Percentiles rank a stretch among this genome's conserved stretches.
Conservation (phyloP, 2,797 vertebrate species). For the Caiman crocodilus region DNA sequence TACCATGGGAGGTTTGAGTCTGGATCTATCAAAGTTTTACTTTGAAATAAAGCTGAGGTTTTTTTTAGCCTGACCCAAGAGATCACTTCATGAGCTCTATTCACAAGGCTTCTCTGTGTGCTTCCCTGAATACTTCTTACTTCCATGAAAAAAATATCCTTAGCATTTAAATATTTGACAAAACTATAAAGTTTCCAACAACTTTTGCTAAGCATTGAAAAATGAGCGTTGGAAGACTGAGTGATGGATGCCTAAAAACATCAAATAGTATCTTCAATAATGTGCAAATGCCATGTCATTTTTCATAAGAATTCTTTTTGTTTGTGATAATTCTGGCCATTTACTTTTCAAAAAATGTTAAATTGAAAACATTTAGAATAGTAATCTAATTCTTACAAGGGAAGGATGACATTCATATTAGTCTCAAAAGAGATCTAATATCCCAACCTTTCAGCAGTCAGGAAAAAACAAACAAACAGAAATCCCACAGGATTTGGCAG, state of each 20-base stretch:
- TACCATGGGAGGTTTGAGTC: not conserved
- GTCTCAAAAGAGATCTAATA: constrained; percentile 34
- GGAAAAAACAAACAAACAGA: not conserved
- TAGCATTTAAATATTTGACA: not conserved
- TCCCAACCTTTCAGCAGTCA: constrained; percentile 18
- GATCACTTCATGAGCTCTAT: not conserved
- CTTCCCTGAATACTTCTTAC: not conserved
- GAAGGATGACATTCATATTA: constrained; percentile 30
- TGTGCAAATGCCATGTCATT: constrained; percentile 41
- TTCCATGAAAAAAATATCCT: not conserved
- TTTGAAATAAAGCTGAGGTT: not conserved
- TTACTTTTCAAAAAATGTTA: constrained; percentile 63
- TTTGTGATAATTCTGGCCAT: constrained; percentile 59
- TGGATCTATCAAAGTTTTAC: not conserved
- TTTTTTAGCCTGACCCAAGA: not conserved
- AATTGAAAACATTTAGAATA: constrained; percentile 56
- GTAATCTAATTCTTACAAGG: constrained; percentile 60
- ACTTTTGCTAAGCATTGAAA: constrained; percentile 35
- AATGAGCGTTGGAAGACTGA: constrained; percentile 51
- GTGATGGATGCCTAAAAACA: constrained; percentile 50
- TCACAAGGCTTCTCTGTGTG: not conserved
- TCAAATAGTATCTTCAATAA: constrained; percentile 60
- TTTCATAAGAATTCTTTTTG: constrained; percentile 22
- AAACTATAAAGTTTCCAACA: not conserved
- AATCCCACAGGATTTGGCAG: not conserved